Evolutionary conservation across 2,888 invertebrate genomes (phyloP).

Genomic region (Drosophila emarginata): DNA sequence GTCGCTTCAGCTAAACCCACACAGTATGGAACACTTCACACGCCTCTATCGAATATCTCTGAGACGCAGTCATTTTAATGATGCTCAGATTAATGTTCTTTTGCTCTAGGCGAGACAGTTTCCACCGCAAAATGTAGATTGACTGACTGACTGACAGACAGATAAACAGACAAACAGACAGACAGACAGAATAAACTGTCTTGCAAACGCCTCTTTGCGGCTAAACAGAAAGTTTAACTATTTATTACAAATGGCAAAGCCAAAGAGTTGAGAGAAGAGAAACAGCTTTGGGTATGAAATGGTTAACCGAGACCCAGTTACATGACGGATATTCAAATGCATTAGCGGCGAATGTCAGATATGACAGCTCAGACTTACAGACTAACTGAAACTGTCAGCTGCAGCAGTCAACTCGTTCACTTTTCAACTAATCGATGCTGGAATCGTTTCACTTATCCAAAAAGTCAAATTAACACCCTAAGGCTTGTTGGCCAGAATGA

Average conservation of each 20-base stretch:
- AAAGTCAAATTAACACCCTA: conserved; percentile 72
- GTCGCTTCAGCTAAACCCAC: conserved; percentile 46
- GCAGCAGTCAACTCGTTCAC: conserved; percentile 31
- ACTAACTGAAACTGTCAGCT: conserved; percentile 43
- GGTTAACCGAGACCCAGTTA: conserved; percentile 49
- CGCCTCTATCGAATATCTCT: conserved; percentile 43
- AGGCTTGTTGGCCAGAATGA: conserved; percentile 22
- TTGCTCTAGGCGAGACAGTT: conserved; percentile 36
- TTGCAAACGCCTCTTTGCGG: conserved; percentile 65
- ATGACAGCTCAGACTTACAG: conserved; percentile 57
- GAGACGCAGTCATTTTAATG: conserved; percentile 53
- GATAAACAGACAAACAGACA: too few relatives aligned
- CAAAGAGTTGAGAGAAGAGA: background rate
- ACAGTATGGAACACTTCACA: conserved; percentile 30
- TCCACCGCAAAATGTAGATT: conserved; percentile 37
- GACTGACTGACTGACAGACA: conserved; percentile 24
- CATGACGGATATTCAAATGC: conserved; percentile 66
- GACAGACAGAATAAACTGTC: conserved; percentile 47
- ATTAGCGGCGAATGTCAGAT: conserved; percentile 72
- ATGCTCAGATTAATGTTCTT: conserved; percentile 71
- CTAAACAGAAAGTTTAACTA: conserved; percentile 65
- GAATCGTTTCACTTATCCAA: conserved; percentile 15
- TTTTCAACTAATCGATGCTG: background rate
- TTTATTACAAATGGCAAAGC: conserved; percentile 61
- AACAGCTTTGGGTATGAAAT: conserved; percentile 15